Base-by-base conservation (phyloP, 2,797 vertebrate species). In the Smutsia gigantea region DNA sequence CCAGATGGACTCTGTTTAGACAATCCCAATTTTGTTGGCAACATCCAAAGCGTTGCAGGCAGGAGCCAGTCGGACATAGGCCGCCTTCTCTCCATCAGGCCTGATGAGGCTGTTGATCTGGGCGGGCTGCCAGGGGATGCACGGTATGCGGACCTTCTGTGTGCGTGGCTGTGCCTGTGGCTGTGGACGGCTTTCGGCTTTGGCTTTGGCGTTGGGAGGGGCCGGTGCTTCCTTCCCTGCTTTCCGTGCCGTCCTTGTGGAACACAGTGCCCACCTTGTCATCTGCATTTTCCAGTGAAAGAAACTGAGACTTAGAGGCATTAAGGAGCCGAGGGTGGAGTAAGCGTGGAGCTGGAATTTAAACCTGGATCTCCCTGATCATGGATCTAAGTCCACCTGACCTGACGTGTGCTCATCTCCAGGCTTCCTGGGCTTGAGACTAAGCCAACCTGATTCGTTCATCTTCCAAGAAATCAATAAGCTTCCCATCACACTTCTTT, bases 241-340 rank as follows among this genome's bases (percentile, higher is more conserved):
- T 46, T 37, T 49, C 19, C 7, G 42, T 21, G 13, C 59, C 31
- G 18, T 84, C 42, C 34, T 49, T 59, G n/a, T n/a, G 29, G 49
- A 82, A 46, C 10, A 46, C 46, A 46, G 46, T 46, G 46, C 46
- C 10, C 9, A 75, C 31, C 82, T 86, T 63, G 68, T 31, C 82
- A 63, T 74, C 37, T 93, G 14, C 9, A 91, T 84, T 90, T 88
- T 64, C 68, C 55, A 88, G 77, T 37, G 31, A 75, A 84, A 85
- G 75, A 75, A 87, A 55, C 29, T 13, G 21, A 95, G n/a, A 34
- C 71, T 93, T 61, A 72, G 14, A 66, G 27, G 46, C 13, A 7
- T 17, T 27, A 63, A 78, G 39, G 42, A 4, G 23, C 31, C 7
- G 46, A 31, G 7, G 42, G 1, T 12, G 77, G 39, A 34, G 4